Conservation (phyloP, 2,797 vertebrate species). For the Gadopsis bispinosus region DNA sequence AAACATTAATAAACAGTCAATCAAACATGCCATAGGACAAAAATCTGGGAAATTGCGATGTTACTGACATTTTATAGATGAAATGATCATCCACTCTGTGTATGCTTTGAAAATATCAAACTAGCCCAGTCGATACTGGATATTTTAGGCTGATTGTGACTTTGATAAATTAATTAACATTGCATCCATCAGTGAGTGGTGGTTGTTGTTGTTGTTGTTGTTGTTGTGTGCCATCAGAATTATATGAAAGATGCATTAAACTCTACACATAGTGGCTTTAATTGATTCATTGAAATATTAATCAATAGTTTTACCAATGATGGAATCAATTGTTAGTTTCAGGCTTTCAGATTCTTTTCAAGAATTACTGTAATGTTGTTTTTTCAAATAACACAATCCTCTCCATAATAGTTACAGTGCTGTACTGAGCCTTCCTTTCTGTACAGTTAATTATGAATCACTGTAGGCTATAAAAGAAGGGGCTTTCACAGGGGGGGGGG, state of each 20-base stretch:
- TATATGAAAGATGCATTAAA: not conserved
- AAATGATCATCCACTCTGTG: too few species aligned
- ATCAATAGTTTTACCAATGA: not conserved
- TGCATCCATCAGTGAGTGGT: too few species aligned
- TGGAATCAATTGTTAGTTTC: not conserved
- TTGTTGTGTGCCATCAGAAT: not conserved
- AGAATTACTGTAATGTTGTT: conserved; percentile 4
- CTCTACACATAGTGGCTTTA: not conserved
- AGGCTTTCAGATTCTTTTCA: conserved; percentile 2
- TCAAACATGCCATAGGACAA: not conserved
- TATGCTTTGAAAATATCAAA: not conserved
- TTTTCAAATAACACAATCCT: conserved; percentile 24
- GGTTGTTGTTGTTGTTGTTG: too few species aligned
- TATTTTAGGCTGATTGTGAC: not conserved
- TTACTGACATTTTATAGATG: too few species aligned
- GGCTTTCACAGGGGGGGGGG: conserved; percentile 56
- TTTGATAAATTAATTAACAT: not conserved
- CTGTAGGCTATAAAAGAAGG: conserved; percentile 67
- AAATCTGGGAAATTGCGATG: too few species aligned
- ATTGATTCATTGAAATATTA: not conserved
- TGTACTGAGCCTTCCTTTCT: conserved; percentile 41
- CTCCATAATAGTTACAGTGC: conserved; percentile 35
- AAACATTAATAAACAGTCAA: not conserved
- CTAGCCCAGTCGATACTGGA: not conserved
- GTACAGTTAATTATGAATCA: conserved; percentile 78